Conservation (phyloP, 1,140 invertebrate species). For the Anoplophora glabripennis region DNA sequence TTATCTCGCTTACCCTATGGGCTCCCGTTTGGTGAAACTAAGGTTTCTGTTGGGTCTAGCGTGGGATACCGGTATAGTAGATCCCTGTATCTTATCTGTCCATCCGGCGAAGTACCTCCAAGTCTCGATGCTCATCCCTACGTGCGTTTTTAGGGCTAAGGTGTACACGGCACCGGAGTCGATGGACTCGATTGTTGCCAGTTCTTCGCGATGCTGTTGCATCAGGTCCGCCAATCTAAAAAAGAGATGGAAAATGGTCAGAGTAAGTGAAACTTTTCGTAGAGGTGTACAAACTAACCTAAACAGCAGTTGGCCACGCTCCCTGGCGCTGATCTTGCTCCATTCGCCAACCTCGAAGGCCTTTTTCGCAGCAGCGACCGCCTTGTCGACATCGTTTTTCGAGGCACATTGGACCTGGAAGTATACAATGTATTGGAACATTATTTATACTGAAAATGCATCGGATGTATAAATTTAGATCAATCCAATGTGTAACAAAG, state of each 20-base stretch:
- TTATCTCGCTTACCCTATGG: slow-evolving; percentile 64
- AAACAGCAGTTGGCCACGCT: slow-evolving; percentile 71
- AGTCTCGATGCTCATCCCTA: slow-evolving; percentile 92
- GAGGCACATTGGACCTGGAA: slow-evolving; percentile 70
- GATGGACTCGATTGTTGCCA: slow-evolving; percentile 88
- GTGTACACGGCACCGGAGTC: slow-evolving; percentile 96
- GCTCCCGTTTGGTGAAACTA: slow-evolving; percentile 84
- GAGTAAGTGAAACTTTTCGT: not conserved
- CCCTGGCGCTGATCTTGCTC: slow-evolving; percentile 82
- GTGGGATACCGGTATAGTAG: slow-evolving; percentile 84
- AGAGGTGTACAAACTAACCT: slow-evolving; percentile 56
- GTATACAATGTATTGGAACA: not conserved
- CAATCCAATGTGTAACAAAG: no score
- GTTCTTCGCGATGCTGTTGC: slow-evolving; percentile 90
- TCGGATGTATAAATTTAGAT: no score
- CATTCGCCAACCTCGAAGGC: slow-evolving; percentile 87
- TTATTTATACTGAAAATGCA: no score
- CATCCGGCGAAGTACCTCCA: slow-evolving; percentile 93
- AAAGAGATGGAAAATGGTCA: not conserved
- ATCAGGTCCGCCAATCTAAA: slow-evolving; percentile 85
- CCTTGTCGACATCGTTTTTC: slow-evolving; percentile 78
- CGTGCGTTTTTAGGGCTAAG: slow-evolving; percentile 88
- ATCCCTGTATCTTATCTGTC: slow-evolving; percentile 92
- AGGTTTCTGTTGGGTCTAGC: slow-evolving; percentile 89
- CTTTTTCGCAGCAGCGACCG: slow-evolving; percentile 79